Conservation (phyloP, 1,140 invertebrate species). For the Latrodectus geometricus region DNA sequence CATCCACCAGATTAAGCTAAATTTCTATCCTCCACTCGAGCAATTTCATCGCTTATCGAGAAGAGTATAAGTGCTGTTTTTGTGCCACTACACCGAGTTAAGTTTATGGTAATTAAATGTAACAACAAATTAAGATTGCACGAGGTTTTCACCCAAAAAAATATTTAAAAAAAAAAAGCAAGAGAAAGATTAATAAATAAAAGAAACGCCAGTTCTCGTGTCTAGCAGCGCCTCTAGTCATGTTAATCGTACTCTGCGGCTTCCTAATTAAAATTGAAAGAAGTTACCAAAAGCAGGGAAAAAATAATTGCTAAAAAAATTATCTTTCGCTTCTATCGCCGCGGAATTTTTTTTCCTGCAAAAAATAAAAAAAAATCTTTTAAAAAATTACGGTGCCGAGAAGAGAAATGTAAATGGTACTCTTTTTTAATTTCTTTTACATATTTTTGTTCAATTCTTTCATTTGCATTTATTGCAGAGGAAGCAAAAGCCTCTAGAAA, state of each 20-base stretch:
- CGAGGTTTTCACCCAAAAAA: constrained; percentile 15
- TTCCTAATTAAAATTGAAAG: constrained; percentile 57
- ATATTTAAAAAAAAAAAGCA: constrained; percentile 31
- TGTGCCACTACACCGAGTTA: constrained; percentile 40
- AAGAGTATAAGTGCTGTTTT: constrained; percentile 12
- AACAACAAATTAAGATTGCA: constrained; percentile 55
- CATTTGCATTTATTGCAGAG: constrained; percentile 30
- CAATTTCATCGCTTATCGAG: constrained; percentile 41
- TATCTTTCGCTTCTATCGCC: no score
- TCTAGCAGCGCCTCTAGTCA: constrained; percentile 25
- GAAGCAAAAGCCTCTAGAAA: constrained; percentile 4
- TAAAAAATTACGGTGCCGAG: constrained; percentile 28
- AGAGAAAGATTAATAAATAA: constrained; percentile 40
- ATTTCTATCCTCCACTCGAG: background rate
- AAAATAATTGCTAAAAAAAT: no score
- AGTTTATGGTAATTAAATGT: constrained; percentile 60
- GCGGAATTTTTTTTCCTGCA: constrained; percentile 9
- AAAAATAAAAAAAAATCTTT: constrained; percentile 36
- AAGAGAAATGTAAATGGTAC: constrained; percentile 51
- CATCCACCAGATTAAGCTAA: no score
- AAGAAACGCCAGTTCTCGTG: constrained; percentile 34
- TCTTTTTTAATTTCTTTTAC: constrained; percentile 6
- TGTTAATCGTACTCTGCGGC: constrained; percentile 38
- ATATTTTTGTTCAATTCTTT: constrained; percentile 20
- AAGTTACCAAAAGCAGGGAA: constrained; percentile 13